These are phyloP conservation scores for Lycocerus yunnanus DNA, from an alignment of 2,888 invertebrate species.

Conservation along the genomic window DNA sequence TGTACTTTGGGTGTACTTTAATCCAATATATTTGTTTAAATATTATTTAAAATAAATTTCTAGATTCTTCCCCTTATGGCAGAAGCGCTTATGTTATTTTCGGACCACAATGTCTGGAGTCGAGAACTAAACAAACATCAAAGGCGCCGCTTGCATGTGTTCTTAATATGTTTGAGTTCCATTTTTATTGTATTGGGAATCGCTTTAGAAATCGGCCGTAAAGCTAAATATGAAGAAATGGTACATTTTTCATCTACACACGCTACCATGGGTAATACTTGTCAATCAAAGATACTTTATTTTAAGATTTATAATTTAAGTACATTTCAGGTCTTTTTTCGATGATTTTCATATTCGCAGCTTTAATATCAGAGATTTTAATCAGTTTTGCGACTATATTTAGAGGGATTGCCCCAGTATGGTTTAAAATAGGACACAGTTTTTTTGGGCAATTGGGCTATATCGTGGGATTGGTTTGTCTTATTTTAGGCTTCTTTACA, in stretches of 20 bases:
- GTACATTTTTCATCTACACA: conserved; percentile 43
- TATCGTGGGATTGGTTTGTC: conserved; percentile 45
- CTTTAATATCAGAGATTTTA: conserved; percentile 40
- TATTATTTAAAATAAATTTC: not conserved
- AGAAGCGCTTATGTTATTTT: conserved; percentile 42
- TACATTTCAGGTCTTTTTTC: conserved; percentile 45
- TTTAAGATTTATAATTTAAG: not conserved
- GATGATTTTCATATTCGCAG: conserved; percentile 43
- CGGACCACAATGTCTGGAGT: conserved; percentile 39
- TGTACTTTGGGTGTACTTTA: conserved; percentile 49
- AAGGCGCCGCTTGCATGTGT: conserved; percentile 39
- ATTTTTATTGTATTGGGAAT: conserved; percentile 41
- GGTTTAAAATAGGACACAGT: conserved; percentile 47
- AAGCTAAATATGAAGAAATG: conserved; percentile 17
- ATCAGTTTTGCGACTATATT: conserved; percentile 41
- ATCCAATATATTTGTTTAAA: not conserved
- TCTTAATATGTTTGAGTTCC: conserved; percentile 36
- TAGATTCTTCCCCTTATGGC: conserved; percentile 44
- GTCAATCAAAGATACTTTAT: not conserved
- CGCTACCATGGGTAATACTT: conserved; percentile 42
- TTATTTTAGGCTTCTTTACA: conserved; percentile 46
- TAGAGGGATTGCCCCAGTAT: conserved; percentile 39
- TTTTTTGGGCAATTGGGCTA: conserved; percentile 46
- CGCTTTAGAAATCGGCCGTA: conserved; percentile 41
- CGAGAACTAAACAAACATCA: conserved; percentile 31